Conservation (phyloP, 2,113 vertebrate species). For the Bucco capensis region DNA sequence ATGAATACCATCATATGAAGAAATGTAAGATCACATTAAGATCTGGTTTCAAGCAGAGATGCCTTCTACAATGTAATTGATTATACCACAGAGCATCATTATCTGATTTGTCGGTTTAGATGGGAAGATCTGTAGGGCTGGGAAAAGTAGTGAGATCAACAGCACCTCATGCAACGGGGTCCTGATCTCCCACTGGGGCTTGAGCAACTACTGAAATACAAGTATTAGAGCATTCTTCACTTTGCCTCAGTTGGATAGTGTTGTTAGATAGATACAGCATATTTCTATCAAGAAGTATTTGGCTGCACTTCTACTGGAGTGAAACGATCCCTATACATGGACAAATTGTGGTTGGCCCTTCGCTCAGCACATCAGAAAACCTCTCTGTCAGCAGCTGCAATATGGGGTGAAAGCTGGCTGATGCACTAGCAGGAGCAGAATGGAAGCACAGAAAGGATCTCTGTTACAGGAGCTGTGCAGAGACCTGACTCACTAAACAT, state of each 20-base stretch:
- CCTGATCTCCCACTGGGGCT: slow-evolving; percentile 25
- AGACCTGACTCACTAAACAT: background rate
- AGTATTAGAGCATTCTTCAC: slow-evolving; percentile 18
- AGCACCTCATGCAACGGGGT: background rate
- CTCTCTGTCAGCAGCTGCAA: slow-evolving; percentile 55
- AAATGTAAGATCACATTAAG: background rate
- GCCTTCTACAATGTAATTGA: background rate
- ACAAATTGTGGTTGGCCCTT: slow-evolving; percentile 56
- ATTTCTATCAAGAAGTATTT: slow-evolving; percentile 59
- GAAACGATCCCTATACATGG: slow-evolving; percentile 58
- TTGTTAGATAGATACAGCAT: slow-evolving; percentile 46
- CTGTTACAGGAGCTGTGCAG: slow-evolving; percentile 28
- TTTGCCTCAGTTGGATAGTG: slow-evolving; percentile 40
- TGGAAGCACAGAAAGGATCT: slow-evolving; percentile 52
- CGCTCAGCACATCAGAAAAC: slow-evolving; percentile 58
- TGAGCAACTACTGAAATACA: slow-evolving; percentile 31
- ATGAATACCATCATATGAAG: background rate
- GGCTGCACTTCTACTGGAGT: background rate
- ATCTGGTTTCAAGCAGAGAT: background rate
- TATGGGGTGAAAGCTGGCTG: slow-evolving; percentile 48
- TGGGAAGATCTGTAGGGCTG: background rate
- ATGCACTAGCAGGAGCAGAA: slow-evolving; percentile 16
- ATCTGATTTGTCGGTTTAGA: slow-evolving; percentile 3
- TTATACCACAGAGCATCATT: background rate
- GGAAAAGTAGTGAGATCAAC: background rate